Evolutionary conservation across 2,113 vertebrate genomes (phyloP).

Genomic region (Rhabdornis inornatus): DNA sequence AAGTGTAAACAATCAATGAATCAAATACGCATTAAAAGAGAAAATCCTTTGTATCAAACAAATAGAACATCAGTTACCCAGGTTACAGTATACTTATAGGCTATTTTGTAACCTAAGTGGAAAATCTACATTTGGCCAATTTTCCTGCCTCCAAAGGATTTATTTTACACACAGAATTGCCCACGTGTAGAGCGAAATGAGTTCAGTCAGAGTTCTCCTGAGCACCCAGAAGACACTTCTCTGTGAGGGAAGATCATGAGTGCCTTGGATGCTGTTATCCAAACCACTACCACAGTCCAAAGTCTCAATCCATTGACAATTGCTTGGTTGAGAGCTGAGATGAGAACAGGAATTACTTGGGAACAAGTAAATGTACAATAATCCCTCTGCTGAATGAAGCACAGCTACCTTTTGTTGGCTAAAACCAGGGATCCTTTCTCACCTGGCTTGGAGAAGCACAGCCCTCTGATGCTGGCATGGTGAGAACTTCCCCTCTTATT

Average conservation of each 20-base stretch:
- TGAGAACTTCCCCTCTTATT: background rate
- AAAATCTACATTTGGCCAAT: background rate
- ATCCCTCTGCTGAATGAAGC: too few relatives aligned
- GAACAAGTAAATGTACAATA: background rate
- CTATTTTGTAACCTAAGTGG: background rate
- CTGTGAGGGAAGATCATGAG: rapidly evolving
- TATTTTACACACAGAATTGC: background rate
- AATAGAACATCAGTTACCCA: background rate
- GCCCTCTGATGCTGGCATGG: background rate
- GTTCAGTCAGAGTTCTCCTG: background rate
- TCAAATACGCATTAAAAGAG: background rate
- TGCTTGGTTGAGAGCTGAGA: background rate
- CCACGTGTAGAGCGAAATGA: background rate
- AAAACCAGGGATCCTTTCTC: background rate
- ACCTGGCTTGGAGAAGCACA: background rate
- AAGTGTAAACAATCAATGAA: background rate
- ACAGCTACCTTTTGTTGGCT: rapidly evolving
- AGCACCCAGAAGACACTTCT: background rate
- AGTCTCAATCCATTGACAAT: background rate
- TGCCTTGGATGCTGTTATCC: background rate
- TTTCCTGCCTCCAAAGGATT: background rate
- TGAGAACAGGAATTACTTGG: background rate
- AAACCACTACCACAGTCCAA: background rate
- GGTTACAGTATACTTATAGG: background rate
- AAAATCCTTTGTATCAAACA: background rate